Conservation (phyloP, 2,888 invertebrate genomes). For the Tortrix viridana region DNA sequence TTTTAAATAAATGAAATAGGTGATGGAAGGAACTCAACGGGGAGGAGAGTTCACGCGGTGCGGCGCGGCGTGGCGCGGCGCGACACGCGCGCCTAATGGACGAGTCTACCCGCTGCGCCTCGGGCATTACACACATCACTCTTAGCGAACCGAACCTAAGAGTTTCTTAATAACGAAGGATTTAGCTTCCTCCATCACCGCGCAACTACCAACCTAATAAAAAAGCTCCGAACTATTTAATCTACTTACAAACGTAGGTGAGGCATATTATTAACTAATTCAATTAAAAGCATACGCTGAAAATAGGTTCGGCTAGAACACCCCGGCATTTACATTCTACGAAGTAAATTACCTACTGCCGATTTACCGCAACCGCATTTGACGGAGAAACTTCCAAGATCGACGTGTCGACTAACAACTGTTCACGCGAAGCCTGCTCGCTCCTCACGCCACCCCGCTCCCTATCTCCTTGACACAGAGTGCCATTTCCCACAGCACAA, state of each 20-base stretch:
- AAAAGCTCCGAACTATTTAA: not conserved
- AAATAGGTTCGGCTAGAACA: conserved; percentile 43
- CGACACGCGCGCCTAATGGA: conserved; percentile 74
- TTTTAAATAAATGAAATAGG: conserved; percentile 53
- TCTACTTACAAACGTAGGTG: not conserved
- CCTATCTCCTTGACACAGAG: conserved; percentile 53
- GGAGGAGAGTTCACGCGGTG: conserved; percentile 65
- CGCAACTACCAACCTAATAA: too few species aligned
- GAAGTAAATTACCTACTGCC: conserved; percentile 57
- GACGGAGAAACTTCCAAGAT: conserved; percentile 62
- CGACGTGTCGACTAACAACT: conserved; percentile 66
- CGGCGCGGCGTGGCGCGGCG: conserved; percentile 44
- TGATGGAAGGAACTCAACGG: conserved; percentile 49
- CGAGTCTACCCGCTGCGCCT: conserved; percentile 55
- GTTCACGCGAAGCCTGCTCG: conserved; percentile 51
- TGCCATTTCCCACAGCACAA: conserved; percentile 49
- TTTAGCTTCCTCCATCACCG: conserved; percentile 22
- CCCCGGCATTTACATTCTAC: conserved; percentile 56
- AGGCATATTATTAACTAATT: not conserved
- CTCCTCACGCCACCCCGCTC: conserved; percentile 56
- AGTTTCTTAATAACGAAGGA: conserved; percentile 45
- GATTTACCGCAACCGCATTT: conserved; percentile 60
- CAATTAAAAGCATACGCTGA: not conserved
- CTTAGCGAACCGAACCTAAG: conserved; percentile 67
- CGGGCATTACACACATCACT: conserved; percentile 67